phyloP scores from a whole-genome alignment of 2,888 invertebrate species.

The Drosophila leonis region DNA sequence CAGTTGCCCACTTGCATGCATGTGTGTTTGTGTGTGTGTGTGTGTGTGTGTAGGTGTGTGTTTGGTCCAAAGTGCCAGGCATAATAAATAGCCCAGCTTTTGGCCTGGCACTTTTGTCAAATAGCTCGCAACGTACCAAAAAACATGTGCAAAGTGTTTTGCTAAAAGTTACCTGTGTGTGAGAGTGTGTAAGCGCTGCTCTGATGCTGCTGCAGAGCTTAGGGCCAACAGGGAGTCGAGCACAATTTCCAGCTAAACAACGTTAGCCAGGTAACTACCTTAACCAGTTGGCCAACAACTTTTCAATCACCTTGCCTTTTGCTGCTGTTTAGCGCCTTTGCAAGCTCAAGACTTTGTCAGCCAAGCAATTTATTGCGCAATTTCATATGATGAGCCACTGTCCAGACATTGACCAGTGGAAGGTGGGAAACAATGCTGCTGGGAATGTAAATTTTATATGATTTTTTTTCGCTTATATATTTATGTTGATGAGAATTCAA shows the following conservation, averaged over 20 bases:
- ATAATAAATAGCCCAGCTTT: constrained; percentile 77
- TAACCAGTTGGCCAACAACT: constrained; percentile 51
- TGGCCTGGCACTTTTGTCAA: constrained; percentile 75
- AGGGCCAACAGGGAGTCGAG: constrained; percentile 17
- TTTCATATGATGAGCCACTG: constrained; percentile 14
- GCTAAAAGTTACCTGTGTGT: constrained; percentile 54
- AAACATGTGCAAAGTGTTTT: constrained; percentile 69
- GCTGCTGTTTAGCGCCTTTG: constrained; percentile 31
- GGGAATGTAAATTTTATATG: background rate
- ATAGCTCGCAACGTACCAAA: constrained; percentile 56
- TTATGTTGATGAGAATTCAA: no score
- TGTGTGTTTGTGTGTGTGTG: constrained; percentile 13
- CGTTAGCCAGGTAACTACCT: constrained; percentile 10
- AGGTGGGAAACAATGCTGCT: background rate
- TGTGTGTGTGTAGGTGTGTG: constrained; percentile 10
- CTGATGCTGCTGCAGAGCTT: constrained; percentile 24
- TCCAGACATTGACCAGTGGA: background rate
- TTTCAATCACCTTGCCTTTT: constrained; percentile 68
- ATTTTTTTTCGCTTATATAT: background rate
- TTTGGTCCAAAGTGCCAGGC: constrained; percentile 49
- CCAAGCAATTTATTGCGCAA: constrained; percentile 41
- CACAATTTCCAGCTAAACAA: constrained; percentile 6
- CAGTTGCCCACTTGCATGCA: constrained; percentile 60
- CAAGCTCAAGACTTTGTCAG: constrained; percentile 38
- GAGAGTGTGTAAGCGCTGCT: constrained; percentile 14